These are phyloP conservation scores for Telenomus remus DNA, from an alignment of 1,140 invertebrate species.

Conservation along the genomic window DNA sequence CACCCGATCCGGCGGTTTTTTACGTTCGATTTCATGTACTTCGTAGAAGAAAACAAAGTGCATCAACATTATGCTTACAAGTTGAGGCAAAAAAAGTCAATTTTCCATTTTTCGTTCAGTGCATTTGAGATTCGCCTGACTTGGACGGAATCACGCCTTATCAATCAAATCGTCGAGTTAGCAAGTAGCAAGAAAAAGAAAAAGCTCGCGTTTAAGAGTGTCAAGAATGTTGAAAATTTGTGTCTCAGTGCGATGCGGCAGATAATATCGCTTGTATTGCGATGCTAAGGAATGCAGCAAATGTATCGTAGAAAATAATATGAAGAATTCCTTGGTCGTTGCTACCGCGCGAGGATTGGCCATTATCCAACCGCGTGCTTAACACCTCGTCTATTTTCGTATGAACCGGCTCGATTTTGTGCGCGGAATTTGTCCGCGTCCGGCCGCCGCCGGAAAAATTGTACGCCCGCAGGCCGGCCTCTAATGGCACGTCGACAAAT, in stretches of 20 bases:
- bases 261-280: constrained; percentile 4
- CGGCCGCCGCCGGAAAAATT: background rate
- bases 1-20: constrained; percentile 30
- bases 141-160: no score
- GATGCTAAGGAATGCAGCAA: constrained; percentile 8
- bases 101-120: no score
- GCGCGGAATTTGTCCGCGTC: constrained; percentile 12
- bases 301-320: constrained; percentile 36
- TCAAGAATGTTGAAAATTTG: background rate
- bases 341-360: constrained; percentile 50
- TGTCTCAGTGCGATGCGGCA: no score
- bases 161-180: no score
- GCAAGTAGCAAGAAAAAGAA: background rate
- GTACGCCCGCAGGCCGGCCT: no score
- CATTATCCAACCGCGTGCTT: constrained; percentile 54
- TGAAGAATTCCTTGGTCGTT: constrained; percentile 32
- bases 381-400: constrained; percentile 66
- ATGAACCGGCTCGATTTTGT: constrained; percentile 54
- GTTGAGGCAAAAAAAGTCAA: no score
- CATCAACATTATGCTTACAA: no score
- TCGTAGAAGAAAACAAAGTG: no score
- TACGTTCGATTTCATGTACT: background rate
- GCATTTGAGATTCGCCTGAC: no score
- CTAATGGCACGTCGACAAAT: no score
- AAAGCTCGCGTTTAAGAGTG: background rate